Evolutionary conservation across 1,140 invertebrate species (phyloP).

Genomic region (Camponotus floridanus): DNA sequence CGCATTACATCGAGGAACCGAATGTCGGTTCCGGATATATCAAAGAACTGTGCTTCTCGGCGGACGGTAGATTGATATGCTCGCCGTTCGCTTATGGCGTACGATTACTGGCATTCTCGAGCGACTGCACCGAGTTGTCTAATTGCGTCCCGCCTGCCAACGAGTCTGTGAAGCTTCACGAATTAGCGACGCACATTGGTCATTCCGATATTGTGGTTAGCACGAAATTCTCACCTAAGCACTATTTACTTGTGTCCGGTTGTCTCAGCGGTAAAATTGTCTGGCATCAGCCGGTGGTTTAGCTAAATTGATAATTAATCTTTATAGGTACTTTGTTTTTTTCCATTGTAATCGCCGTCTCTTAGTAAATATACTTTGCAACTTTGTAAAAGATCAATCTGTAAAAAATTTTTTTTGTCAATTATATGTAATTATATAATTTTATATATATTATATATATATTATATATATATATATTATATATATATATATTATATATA

Average conservation of each 20-base stretch:
- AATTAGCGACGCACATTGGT: constrained; percentile 90
- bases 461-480: background rate
- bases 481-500: constrained; percentile 13
- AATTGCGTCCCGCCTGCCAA: constrained; percentile 87
- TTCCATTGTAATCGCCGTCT: constrained; percentile 37
- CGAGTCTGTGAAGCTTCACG: constrained; percentile 86
- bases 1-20: constrained; percentile 95
- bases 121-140: constrained; percentile 92
- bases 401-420: constrained; percentile 35
- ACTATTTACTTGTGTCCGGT: constrained; percentile 94
- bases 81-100: constrained; percentile 96
- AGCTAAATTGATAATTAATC: constrained; percentile 74
- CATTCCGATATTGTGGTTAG: constrained; percentile 95
- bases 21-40: constrained; percentile 95
- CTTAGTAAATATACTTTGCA: constrained; percentile 56
- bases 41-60: constrained; percentile 95
- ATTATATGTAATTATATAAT: constrained; percentile 31
- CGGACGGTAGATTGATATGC: constrained; percentile 95
- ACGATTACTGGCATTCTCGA: constrained; percentile 92
- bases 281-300: constrained; percentile 94
- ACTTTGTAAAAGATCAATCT: constrained; percentile 31
- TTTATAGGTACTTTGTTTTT: constrained; percentile 44
- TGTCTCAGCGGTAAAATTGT: constrained; percentile 95
- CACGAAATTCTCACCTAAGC: constrained; percentile 95
- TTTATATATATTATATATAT: background rate